phyloP scores from a whole-genome alignment of 1,140 invertebrate genomes.

The Trichogramma pretiosum region DNA sequence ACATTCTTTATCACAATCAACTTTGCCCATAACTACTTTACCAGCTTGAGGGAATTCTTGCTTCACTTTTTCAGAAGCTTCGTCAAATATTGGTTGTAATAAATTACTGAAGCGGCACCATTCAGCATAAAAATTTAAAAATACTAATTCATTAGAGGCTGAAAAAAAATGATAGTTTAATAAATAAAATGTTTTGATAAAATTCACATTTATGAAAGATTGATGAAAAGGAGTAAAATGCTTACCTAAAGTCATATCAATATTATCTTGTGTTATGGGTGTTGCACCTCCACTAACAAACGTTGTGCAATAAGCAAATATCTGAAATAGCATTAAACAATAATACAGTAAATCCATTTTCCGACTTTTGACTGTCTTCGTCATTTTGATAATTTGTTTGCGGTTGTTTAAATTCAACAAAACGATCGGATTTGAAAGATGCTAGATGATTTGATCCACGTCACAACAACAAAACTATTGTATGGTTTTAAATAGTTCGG shows the following conservation, averaged over 20 bases:
- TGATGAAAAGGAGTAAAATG: conserved; percentile 8
- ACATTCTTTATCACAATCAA: conserved; percentile 93
- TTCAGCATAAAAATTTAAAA: conserved; percentile 98
- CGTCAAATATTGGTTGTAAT: conserved; percentile 92
- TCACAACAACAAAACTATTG: no score
- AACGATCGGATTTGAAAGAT: no score
- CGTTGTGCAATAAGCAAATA: conserved; percentile 7
- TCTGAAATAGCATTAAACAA: conserved; percentile 2
- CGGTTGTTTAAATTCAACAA: no score
- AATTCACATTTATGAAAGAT: conserved; percentile 5
- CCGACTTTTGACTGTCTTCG: no score
- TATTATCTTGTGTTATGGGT: conserved; percentile 65
- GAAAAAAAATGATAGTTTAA: conserved; percentile 40
- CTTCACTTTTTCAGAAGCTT: conserved; percentile 80
- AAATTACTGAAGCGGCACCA: conserved; percentile 96
- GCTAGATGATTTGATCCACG: no score
- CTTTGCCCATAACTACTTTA: conserved; percentile 88
- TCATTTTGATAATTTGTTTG: no score
- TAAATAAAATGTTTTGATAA: conserved; percentile 16
- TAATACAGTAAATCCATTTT: no score
- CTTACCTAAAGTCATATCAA: conserved; percentile 76
- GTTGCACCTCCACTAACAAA: conserved; percentile 56
- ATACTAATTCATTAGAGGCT: conserved; percentile 92
- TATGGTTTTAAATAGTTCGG: no score
- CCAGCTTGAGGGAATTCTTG: conserved; percentile 72